Base-by-base conservation (phyloP, 2,113 vertebrate species). In the Anhinga anhinga region DNA sequence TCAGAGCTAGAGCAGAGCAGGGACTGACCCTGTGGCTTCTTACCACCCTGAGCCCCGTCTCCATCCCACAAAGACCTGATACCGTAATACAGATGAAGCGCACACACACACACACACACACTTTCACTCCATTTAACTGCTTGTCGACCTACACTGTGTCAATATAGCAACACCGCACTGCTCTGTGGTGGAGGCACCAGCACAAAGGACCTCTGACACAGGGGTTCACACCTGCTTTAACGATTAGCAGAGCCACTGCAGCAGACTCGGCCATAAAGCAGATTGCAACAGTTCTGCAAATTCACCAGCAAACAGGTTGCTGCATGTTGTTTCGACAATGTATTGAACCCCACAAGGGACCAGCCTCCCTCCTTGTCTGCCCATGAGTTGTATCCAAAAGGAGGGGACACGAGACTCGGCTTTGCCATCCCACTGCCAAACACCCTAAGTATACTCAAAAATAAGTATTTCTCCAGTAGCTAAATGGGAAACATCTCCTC, bases 201-300 rank as follows among this genome's bases (percentile, higher is more conserved):
- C 71, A 61, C 59, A 14, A 19, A 36, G 47, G 40, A 26, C 65
- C 55, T 45, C 36, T 10, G 59, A 36, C 59, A 23, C 40, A 9
- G 36, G 27, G 29, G 7, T 55, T 29, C 44, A 34, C 13, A 6
- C 50, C 29, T 62, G 55, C 72, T 74, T 40, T 13, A 20, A 36
- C 13, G 1, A 32, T 14, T 13, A 34, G 45, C 47, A 34, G 53
- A 59, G 36, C 45, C 5, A 1, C 23, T 2, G 8, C 2, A 0
- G 52, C 72, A 50, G 61, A 42, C n/a, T 22, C 4, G 0, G 30
- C n/a, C 62, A 42, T 13, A 7, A 8, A 55, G 34, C 13, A 32
- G 52, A 45, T 20, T 13, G 45, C 67, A 42, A 16, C 32, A 59
- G 45, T 53, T 59, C 65, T 53, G 47, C 49, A 22, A 69, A 27